A percentile compares a stretch with the other conserved stretches of the same genome.
phyloP scores from a whole-genome alignment of 2,113 vertebrate genomes.

The Gopherus flavomarginatus region DNA sequence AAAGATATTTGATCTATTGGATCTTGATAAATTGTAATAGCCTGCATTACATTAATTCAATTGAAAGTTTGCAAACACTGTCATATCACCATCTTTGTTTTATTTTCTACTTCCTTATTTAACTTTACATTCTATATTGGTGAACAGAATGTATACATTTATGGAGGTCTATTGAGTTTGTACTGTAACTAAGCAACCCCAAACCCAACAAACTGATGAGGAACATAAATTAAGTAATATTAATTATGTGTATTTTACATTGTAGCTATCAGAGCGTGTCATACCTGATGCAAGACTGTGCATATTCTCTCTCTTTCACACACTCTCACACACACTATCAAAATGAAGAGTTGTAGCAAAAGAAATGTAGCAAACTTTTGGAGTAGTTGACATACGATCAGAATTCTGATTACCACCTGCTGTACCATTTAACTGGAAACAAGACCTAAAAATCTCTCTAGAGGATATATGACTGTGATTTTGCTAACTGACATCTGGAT shows the following conservation, averaged over 20 bases:
- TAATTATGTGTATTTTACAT: not conserved
- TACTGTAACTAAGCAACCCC: not conserved
- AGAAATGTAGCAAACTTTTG: slow-evolving; percentile 7
- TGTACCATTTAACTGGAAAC: slow-evolving; percentile 55
- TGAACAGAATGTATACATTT: not conserved
- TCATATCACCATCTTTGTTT: not conserved
- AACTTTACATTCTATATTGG: not conserved
- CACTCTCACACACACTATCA: not conserved
- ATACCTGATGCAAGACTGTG: not conserved
- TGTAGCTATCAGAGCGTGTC: not conserved
- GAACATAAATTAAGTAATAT: not conserved
- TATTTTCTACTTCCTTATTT: not conserved
- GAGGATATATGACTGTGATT: slow-evolving; percentile 53
- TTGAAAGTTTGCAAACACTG: not conserved
- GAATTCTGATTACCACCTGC: slow-evolving; percentile 67
- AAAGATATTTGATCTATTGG: not conserved
- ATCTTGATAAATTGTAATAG: not conserved
- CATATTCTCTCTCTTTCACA: not conserved
- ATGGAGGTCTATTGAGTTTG: rapidly evolving
- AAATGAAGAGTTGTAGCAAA: not conserved
- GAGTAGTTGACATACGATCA: slow-evolving; percentile 39
- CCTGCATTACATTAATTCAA: not conserved
- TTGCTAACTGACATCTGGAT: slow-evolving; percentile 64
- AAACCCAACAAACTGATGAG: not conserved
- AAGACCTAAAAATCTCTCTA: slow-evolving; percentile 47